Base-by-base conservation (phyloP, 2,113 vertebrate species). In the Brachypteracias leptosomus region DNA sequence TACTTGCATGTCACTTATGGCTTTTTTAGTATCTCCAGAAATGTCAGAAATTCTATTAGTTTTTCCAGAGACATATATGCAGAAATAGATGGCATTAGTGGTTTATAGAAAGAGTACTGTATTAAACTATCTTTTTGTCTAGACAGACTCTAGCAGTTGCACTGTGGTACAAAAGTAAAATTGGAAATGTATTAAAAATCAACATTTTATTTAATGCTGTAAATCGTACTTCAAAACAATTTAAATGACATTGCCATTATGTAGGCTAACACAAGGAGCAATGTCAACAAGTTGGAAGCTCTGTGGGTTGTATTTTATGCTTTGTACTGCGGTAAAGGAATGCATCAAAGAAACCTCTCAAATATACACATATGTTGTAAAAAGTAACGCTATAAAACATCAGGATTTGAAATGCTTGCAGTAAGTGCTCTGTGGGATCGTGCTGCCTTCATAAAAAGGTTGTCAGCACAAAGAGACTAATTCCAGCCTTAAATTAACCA, bases 401-500 rank as follows among this genome's bases (percentile, higher is more conserved):
- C n/a, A 75, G 93, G 79, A 52, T 93, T 94, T 94, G 78, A 93
- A 93, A 93, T 70, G 14, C 66, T 70, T 81, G 70, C 61, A 71
- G 20, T 96, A 88, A 95, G 88, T 67, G 72, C 89, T 85, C 85
- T 73, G 83, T 91, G 76, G 78, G 90, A 92, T 91, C 93, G 65
- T 58, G n/a, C 68, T 72, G 66, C 90, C 82, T 95, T 97, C 65
- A 44, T 89, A 75, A 96, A 97, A 92, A 86, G 71, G 40, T 81
- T 49, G 71, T 90, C 90, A 73, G 95, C 94, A 90, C 61, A 94
- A 96, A 95, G 57, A 95, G 83, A 72, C 88, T 91, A 73, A 89
- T 95, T 96, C 84, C 65, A 89, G 44, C 73, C 67, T 94, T 94
- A 89, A 91, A 88, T 95, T 85, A 97, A 83, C 67, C 74, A 93